Evolutionary conservation across 2,888 invertebrate genomes (phyloP), one percentile per base, ranked within the genome.

Genomic region (Megalurothrips usitatus): DNA sequence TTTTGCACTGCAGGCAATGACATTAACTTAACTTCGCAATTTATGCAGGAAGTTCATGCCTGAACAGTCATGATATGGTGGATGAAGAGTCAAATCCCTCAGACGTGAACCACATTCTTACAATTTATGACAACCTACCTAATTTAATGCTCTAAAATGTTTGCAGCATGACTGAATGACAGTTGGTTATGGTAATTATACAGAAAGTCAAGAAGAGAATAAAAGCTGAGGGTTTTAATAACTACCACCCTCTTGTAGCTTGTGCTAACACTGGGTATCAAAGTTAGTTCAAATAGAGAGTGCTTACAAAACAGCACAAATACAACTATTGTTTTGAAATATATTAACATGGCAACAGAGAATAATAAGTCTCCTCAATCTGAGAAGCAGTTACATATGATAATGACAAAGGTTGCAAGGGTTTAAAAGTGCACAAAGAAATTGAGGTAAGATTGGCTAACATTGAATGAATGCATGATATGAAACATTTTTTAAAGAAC

Each of bases 371-470:
- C 19, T 23, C 11, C 23, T 68, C 11, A 9, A 23, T n/a, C 19
- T 52, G 19, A 52, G 14, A 12, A n/a, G 19, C n/a, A 68, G 11
- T 23, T n/a, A 23, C 19, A 68, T 68, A 11, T n/a, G n/a, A 68
- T 11, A 23, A 19, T 23, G 11, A 68, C 68, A 68, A 68, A 68
- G 52, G 52, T 68, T 68, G 68, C 68, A 68, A 68, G 68, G 26
- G 11, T 23, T 68, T n/a, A 68, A 68, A 68, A 68, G 68, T 68
- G 68, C 68, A 23, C 23, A 68, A 68, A 68, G n/a, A n/a, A 68
- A 68, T 68, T 9, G 26, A 68, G 11, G 6, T 68, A 68, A 19
- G 23, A 68, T 68, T 68, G 11, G 23, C 19, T 23, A n/a, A 68
- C n/a, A 68, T 68, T 68, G 19, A 10, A 14, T 14, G n/a, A 63